phyloP scores from a whole-genome alignment of 2,113 vertebrate species.

The Indri indri region DNA sequence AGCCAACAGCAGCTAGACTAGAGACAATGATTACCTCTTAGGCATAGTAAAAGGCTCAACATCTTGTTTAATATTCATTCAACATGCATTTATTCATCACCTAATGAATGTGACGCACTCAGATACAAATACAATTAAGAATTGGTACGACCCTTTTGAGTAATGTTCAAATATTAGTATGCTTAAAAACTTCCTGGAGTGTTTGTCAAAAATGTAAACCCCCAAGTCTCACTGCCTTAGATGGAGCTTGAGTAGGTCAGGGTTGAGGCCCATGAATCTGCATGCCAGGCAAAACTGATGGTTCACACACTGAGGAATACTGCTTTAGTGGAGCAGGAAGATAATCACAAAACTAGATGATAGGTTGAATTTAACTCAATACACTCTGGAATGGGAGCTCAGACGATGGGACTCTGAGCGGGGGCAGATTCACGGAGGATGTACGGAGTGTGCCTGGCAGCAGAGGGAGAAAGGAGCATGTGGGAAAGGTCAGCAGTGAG shows the following conservation, averaged over 20 bases:
- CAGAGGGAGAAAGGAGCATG: neutral
- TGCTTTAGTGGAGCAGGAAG: neutral
- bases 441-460: accelerated
- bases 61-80: neutral
- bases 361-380: neutral
- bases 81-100: neutral
- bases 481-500: neutral
- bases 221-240: neutral
- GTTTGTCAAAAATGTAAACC: neutral
- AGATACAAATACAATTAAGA: neutral
- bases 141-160: neutral
- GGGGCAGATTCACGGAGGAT: neutral
- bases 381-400: neutral
- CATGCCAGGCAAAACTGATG: neutral
- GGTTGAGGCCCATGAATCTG: neutral
- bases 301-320: neutral
- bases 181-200: neutral
- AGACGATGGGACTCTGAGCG: neutral
- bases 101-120: neutral
- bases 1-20: neutral
- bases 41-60: neutral
- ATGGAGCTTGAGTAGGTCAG: neutral
- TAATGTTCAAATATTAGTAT: neutral
- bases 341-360: neutral
- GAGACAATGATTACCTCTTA: neutral